Percentiles rank a stretch among this genome's conserved stretches.
These are phyloP conservation scores for Helarctos malayanus DNA, from an alignment of 2,797 vertebrate genomes.

Conservation along the genomic window DNA sequence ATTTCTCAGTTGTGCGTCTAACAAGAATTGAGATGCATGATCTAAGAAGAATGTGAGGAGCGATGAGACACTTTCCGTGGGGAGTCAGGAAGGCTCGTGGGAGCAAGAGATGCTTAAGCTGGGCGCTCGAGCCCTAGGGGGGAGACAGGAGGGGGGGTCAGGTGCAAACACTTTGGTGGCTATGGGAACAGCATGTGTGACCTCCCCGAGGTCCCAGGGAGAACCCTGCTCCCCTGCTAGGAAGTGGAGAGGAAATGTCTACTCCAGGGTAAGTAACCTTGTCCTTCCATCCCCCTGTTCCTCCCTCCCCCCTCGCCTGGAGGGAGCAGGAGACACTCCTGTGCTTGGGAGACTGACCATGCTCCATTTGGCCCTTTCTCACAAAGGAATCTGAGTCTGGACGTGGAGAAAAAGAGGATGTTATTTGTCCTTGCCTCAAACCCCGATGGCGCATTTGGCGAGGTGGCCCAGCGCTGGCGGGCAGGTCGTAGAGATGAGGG, in stretches of 20 bases:
- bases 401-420: background rate
- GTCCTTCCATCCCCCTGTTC: background rate
- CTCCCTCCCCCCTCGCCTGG: fast-evolving
- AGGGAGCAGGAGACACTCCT: background rate
- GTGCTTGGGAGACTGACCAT: background rate
- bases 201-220: background rate
- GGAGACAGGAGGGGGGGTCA: background rate
- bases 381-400: background rate
- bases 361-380: background rate
- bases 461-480: background rate
- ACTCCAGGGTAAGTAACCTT: background rate
- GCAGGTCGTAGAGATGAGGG: too few relatives aligned
- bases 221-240: background rate
- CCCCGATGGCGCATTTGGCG: background rate
- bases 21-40: background rate
- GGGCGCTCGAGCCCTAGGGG: background rate
- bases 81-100: background rate
- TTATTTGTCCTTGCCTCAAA: background rate
- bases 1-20: background rate
- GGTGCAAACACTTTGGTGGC: background rate
- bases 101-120: background rate
- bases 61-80: fast-evolving
- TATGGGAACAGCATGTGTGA: background rate
- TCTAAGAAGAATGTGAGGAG: background rate
- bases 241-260: background rate